Evolutionary conservation across 37 sponge, comb jelly and placozoan genomes (phyloP).

Genomic region (Ianthella basta): DNA sequence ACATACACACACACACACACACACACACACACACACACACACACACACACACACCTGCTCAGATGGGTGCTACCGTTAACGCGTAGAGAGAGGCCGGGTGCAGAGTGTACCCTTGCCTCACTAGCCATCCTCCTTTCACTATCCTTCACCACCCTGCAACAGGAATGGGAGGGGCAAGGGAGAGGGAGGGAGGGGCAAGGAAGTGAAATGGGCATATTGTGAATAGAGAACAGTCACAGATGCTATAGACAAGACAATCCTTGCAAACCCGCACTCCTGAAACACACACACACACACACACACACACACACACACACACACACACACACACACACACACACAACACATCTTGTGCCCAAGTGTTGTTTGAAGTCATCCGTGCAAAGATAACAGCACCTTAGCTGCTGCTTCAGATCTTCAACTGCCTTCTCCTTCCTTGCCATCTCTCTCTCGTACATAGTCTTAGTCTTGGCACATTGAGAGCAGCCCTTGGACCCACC

Average conservation of each 20-base stretch:
- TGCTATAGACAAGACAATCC: conserved; percentile 9
- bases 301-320: neutral
- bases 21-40: conserved; percentile 29
- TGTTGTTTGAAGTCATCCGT: too few relatives aligned
- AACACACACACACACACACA: neutral
- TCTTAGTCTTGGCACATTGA: neutral
- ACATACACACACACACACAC: conserved; percentile 25
- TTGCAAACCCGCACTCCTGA: too few relatives aligned
- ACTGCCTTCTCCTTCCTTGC: conserved; percentile 26
- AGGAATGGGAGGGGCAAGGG: neutral
- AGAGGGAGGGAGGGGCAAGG: too few relatives aligned
- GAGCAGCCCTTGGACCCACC: neutral
- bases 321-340: too few relatives aligned
- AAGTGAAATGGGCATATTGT: too few relatives aligned
- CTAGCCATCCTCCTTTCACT: neutral
- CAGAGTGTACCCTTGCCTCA: neutral
- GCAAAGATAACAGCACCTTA: neutral
- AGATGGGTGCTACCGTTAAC: neutral
- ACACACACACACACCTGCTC: conserved; percentile 7
- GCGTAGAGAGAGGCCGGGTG: neutral
- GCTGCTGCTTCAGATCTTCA: conserved; percentile 2
- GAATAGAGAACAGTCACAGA: too few relatives aligned
- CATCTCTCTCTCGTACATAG: conserved; percentile 15
- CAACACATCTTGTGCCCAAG: too few relatives aligned
- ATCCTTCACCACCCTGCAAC: neutral